Evolutionary conservation across 2,113 vertebrate species (phyloP), one percentile per base, ranked within the genome.

Genomic region (Cnemophilus loriae): DNA sequence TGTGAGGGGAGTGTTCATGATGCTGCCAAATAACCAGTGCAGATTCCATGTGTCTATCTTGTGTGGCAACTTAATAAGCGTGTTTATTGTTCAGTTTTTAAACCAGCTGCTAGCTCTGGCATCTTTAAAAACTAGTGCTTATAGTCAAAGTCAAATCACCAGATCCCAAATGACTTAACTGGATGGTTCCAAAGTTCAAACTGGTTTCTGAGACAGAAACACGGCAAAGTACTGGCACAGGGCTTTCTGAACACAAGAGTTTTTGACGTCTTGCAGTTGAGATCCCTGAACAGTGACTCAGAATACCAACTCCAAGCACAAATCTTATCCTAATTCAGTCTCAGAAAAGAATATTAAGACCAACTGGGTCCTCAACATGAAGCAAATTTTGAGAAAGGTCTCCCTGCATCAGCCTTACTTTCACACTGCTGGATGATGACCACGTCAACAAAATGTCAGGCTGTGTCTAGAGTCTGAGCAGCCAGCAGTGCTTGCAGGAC

Each of bases 21-120:
- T 71, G 56, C 49, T 94, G 90, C 88, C 93, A 94, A 87, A 86
- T 46, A 93, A 89, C 57, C 73, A 89, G 28, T 24, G 23, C 41
- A 76, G 65, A 94, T 82, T 82, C 74, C 82, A 46, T 89, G 70
- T 42, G 41, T 87, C 35, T 81, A 30, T 95, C 89, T 76, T 87
- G 53, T 89, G 71, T 42, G 77, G 76, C 80, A 94, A 93, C 39
- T 81, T 95, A 93, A 89, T 60, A 87, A 60, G 56, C 2, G 2
- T 60, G 73, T 81, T 93, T 87, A 87, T 91, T 92, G 83, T 82
- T 95, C 81, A 60, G 60, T 68, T 95, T 95, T 87, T 68, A 92
- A 95, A 82, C 42, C 79, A 83, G 53, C 82, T 79, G 68, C 59
- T 92, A 61, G 14, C 55, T 56, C 76, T 97, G 91, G 65, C 44